Conservation (phyloP, 2,113 vertebrate genomes). For the Larimichthys polyactis region DNA sequence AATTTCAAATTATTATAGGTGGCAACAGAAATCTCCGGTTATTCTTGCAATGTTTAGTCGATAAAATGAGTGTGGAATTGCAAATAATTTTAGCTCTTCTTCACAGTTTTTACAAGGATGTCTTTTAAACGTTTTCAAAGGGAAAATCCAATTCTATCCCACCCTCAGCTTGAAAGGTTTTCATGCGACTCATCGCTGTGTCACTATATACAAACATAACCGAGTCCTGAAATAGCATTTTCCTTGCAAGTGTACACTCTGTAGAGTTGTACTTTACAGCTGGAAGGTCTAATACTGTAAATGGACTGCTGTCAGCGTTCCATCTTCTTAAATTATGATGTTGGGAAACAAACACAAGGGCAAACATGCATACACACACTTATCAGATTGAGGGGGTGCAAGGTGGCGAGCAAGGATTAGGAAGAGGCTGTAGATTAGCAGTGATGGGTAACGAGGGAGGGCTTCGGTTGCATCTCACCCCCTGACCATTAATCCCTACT, state of each 20-base stretch:
- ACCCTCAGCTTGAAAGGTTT: neutral
- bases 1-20: constrained; percentile 31
- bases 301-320: neutral
- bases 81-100: neutral
- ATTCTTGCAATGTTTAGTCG: constrained; percentile 5
- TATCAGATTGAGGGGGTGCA: constrained; percentile 34
- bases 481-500: constrained; percentile 76
- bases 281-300: neutral
- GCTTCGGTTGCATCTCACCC: constrained; percentile 63
- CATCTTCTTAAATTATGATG: constrained; percentile 9
- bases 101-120: constrained; percentile 1
- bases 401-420: constrained; percentile 54
- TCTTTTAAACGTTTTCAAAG: neutral
- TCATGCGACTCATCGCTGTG: neutral
- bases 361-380: constrained; percentile 13
- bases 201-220: neutral
- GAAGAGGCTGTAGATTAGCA: constrained; percentile 66
- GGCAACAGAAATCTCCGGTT: constrained; percentile 18
- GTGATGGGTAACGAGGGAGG: constrained; percentile 53
- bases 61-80: constrained; percentile 9
- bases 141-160: neutral
- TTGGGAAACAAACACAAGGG: constrained; percentile 7
- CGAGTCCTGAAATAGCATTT: neutral
- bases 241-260: neutral
- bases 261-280: neutral